phyloP scores from a whole-genome alignment of 2,888 invertebrate genomes.

The Hirudinaria manillensis region DNA sequence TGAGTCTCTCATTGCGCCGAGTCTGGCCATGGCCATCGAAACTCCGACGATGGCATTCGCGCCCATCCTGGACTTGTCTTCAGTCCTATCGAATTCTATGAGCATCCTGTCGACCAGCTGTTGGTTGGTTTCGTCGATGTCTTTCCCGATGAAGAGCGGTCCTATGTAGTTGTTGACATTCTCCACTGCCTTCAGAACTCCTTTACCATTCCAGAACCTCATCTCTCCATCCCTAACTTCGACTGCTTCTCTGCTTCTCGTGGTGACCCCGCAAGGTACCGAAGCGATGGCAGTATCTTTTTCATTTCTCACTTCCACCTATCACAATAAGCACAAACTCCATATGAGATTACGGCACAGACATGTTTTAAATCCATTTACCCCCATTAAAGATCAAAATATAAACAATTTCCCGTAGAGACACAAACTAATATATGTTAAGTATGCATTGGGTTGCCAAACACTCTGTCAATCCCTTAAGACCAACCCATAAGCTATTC shows the following conservation, averaged over 20 bases:
- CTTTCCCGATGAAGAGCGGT: constrained; percentile 25
- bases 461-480: too few relatives aligned
- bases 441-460: too few relatives aligned
- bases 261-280: constrained; percentile 5
- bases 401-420: too few relatives aligned
- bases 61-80: constrained; percentile 23
- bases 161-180: constrained; percentile 25
- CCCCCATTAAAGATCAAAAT: too few relatives aligned
- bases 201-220: constrained; percentile 26
- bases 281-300: constrained; percentile 25
- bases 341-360: too few relatives aligned
- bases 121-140: constrained; percentile 28
- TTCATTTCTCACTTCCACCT: constrained; percentile 27
- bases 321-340: not conserved
- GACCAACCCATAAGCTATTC: not conserved
- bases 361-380: too few relatives aligned
- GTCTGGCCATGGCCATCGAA: constrained; percentile 28
- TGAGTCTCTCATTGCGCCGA: constrained; percentile 18
- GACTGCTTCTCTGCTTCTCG: constrained; percentile 11
- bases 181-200: constrained; percentile 27
- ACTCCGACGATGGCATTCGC: constrained; percentile 28
- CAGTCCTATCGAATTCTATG: constrained; percentile 19
- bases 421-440: too few relatives aligned
- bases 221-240: constrained; percentile 21
- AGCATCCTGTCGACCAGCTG: constrained; percentile 20